A percentile compares a stretch with the other conserved stretches of the same genome.
Conservation (phyloP, 2,113 vertebrate genomes). For the Zapus hudsonius region DNA sequence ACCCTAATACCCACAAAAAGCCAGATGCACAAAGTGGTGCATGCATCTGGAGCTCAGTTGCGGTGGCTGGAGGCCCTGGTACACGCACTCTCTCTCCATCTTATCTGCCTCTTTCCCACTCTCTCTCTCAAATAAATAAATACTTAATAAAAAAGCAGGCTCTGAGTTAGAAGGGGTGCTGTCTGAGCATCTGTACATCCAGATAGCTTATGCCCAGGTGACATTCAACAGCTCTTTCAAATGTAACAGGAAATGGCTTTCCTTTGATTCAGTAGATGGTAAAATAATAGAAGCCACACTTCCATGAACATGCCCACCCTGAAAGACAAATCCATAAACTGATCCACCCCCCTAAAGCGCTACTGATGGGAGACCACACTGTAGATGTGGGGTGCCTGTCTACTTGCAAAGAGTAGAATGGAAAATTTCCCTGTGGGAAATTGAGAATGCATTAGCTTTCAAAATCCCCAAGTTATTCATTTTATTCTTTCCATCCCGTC, state of each 20-base stretch:
- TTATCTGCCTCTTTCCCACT: no score
- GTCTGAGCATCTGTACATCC: neutral
- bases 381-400: neutral
- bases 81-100: no score
- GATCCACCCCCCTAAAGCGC: neutral
- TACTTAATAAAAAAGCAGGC: neutral
- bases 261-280: neutral
- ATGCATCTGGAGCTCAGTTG: no score
- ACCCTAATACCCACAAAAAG: no score
- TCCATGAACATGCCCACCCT: neutral
- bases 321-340: conserved; percentile 31
- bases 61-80: no score
- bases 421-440: neutral
- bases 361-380: neutral
- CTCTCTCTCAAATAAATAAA: no score
- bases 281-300: neutral
- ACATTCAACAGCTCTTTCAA: neutral
- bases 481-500: neutral
- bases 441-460: conserved; percentile 27
- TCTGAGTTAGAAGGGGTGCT: neutral
- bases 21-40: no score
- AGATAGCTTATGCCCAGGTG: neutral
- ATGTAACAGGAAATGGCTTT: neutral
- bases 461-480: conserved; percentile 1
- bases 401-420: neutral